A percentile compares a stretch with the other conserved stretches of the same genome.
phyloP scores from a whole-genome alignment of 2,797 vertebrate genomes.

The Coregonus sp. region DNA sequence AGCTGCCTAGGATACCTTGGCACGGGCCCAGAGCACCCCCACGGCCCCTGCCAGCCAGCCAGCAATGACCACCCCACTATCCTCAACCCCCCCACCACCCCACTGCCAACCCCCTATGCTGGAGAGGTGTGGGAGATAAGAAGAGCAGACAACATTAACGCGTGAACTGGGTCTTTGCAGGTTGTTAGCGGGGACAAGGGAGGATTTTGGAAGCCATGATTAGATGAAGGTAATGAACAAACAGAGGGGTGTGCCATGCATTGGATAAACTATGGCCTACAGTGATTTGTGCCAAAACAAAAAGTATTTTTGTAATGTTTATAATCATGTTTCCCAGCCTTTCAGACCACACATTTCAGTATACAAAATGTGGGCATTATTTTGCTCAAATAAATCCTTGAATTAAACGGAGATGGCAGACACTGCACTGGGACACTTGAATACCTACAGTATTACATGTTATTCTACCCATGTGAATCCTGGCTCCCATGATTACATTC shows the following conservation, averaged over 20 bases:
- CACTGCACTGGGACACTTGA: not conserved
- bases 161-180: constrained; percentile 14
- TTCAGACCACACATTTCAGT: not conserved
- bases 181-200: not conserved
- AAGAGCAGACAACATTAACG: constrained; percentile 24
- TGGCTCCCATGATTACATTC: not conserved
- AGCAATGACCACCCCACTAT: not conserved
- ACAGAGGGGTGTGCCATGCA: not conserved
- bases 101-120: not conserved
- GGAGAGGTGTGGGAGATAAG: constrained; percentile 18
- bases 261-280: not conserved
- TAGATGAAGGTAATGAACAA: not conserved
- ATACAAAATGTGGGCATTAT: not conserved
- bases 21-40: not conserved
- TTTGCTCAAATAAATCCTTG: not conserved
- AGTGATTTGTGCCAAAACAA: not conserved
- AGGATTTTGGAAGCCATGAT: not conserved
- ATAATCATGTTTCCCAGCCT: not conserved
- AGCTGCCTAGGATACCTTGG: constrained; percentile 7
- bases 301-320: constrained; percentile 14
- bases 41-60: not conserved
- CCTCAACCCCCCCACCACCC: too few relatives aligned
- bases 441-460: too few relatives aligned
- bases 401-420: not conserved
- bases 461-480: not conserved